Percentiles rank a stretch among this genome's conserved stretches.
These are phyloP conservation scores for Alectoris magna DNA, from an alignment of 2,797 vertebrate genomes.

Conservation along the genomic window DNA sequence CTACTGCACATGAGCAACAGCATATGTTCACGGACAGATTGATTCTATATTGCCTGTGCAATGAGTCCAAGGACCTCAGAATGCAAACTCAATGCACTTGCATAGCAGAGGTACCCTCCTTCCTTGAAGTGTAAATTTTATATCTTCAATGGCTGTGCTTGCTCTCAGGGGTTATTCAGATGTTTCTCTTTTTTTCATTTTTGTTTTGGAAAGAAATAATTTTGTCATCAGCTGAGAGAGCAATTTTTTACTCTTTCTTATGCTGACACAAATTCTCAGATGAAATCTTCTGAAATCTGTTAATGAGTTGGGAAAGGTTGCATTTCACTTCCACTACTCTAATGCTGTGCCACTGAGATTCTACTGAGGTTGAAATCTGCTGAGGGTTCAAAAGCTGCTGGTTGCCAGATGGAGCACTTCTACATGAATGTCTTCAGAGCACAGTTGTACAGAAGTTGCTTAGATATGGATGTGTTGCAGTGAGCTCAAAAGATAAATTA, in stretches of 20 bases:
- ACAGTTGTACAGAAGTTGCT: constrained; percentile 14
- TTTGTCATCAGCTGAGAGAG: background rate
- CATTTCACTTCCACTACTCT: background rate
- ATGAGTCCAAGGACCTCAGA: background rate
- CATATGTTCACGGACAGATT: fast-evolving
- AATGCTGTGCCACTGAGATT: background rate
- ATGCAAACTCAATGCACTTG: background rate
- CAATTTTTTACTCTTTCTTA: background rate
- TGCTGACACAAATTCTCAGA: background rate
- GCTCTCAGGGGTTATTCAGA: background rate
- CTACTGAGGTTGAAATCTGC: background rate
- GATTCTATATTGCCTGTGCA: background rate
- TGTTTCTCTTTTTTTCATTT: background rate
- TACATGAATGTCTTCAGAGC: background rate
- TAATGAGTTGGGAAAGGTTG: constrained; percentile 18
- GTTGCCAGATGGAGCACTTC: constrained; percentile 1
- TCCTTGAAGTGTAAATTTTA: background rate
- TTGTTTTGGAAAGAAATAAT: background rate
- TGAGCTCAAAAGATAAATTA: background rate
- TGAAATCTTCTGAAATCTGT: constrained; percentile 42
- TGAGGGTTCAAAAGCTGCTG: background rate
- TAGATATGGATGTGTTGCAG: background rate
- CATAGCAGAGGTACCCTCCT: background rate
- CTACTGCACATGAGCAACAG: fast-evolving
- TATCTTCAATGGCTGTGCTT: background rate